These are phyloP conservation scores for Gymnoscelis rufifasciata DNA, from an alignment of 2,888 invertebrate species.

Conservation along the genomic window DNA sequence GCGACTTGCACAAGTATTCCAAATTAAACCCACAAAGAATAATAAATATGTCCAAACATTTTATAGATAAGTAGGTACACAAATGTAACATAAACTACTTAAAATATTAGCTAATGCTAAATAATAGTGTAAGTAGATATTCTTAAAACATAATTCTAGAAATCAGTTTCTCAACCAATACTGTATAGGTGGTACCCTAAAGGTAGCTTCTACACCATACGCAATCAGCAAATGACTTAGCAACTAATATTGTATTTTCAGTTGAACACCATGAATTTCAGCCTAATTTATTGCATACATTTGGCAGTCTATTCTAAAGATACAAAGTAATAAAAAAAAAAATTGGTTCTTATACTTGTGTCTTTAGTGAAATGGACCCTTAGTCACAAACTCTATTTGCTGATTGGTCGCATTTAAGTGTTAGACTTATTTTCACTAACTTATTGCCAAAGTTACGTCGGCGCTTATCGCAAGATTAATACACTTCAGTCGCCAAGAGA, in stretches of 20 bases:
- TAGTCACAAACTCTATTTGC: conserved; percentile 9
- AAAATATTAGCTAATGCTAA: conserved; percentile 55
- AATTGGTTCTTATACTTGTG: conserved; percentile 19
- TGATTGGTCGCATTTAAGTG: conserved; percentile 10
- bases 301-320: conserved; percentile 2
- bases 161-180: conserved; percentile 70
- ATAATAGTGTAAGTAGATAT: conserved; percentile 62
- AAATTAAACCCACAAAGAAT: conserved; percentile 12
- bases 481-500: conserved; percentile 46
- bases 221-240: conserved; percentile 10
- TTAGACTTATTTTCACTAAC: conserved; percentile 51
- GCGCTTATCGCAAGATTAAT: conserved; percentile 35
- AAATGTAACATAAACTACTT: conserved; percentile 57
- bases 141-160: conserved; percentile 57
- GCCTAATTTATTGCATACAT: not conserved
- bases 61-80: conserved; percentile 28
- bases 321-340: conserved; percentile 11
- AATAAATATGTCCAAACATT: conserved; percentile 22
- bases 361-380: conserved; percentile 3
- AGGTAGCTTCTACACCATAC: conserved; percentile 10
- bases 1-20: conserved; percentile 26
- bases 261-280: conserved; percentile 5
- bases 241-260: conserved; percentile 8
- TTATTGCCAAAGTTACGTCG: conserved; percentile 69
- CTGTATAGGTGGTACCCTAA: conserved; percentile 58